Evolutionary conservation across 2,888 invertebrate species (phyloP).

Genomic region (Laothoe populi): DNA sequence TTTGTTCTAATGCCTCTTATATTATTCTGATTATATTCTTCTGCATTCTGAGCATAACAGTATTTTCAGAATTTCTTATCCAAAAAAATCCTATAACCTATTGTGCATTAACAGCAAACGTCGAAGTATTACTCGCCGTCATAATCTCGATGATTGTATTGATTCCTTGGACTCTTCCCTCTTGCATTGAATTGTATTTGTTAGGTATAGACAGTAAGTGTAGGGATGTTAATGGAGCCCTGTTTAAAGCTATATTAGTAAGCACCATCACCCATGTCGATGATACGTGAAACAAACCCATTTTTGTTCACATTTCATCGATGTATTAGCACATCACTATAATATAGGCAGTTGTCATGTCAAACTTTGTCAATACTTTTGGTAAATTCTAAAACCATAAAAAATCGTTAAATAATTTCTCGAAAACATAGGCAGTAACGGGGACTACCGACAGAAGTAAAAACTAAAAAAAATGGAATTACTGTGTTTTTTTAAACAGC

Average conservation of each 20-base stretch:
- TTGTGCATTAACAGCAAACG: background rate
- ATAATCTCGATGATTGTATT: background rate
- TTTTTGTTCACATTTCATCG: slow-evolving; percentile 20
- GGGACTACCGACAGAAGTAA: no score
- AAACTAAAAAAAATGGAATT: no score
- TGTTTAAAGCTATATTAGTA: slow-evolving; percentile 51
- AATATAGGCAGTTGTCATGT: slow-evolving; percentile 28
- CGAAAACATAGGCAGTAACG: no score
- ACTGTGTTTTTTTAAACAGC: no score
- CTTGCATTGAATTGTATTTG: slow-evolving; percentile 31
- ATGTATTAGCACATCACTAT: slow-evolving; percentile 19
- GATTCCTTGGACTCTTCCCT: slow-evolving; percentile 25
- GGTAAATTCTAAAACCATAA: background rate
- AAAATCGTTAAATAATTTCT: no score
- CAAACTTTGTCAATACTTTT: background rate
- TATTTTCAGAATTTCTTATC: background rate
- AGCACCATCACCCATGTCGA: slow-evolving; percentile 39
- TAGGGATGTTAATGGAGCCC: slow-evolving; percentile 48
- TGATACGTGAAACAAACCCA: slow-evolving; percentile 24
- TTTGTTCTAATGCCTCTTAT: no score
- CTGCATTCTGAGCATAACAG: no score
- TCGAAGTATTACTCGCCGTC: background rate
- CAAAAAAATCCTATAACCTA: background rate
- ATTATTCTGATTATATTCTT: no score
- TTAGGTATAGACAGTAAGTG: slow-evolving; percentile 42